These are phyloP conservation scores for Proterorhinus semilunaris DNA, from an alignment of 2,113 vertebrate species.

Conservation along the genomic window DNA sequence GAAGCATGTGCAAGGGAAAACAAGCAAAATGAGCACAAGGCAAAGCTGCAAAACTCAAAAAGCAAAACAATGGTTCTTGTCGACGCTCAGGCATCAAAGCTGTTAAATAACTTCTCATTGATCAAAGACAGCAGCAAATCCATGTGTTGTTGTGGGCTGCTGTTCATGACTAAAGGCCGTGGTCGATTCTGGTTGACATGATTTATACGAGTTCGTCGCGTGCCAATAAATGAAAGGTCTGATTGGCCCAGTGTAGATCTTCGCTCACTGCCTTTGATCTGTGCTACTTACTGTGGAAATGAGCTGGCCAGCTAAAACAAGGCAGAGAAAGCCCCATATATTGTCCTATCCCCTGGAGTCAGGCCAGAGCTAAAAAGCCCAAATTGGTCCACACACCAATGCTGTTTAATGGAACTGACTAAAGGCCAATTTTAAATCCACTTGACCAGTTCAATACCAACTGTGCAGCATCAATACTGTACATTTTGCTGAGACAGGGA, in stretches of 20 bases:
- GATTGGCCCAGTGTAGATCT: conserved; percentile 69
- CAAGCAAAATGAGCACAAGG: conserved; percentile 21
- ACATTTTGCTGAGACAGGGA: conserved; percentile 63
- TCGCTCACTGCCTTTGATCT: conserved; percentile 68
- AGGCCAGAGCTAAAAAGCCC: conserved; percentile 64
- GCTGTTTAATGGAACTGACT: conserved; percentile 64
- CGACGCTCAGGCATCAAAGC: conserved; percentile 62
- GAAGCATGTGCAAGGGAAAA: conserved; percentile 53
- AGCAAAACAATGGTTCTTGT: conserved; percentile 53
- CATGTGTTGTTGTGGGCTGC: conserved; percentile 77
- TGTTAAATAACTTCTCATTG: conserved; percentile 76
- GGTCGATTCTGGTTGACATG: conserved; percentile 74
- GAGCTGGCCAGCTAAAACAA: conserved; percentile 53
- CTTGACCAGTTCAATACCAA: conserved; percentile 55
- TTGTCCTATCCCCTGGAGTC: conserved; percentile 56
- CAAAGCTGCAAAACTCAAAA: conserved; percentile 55
- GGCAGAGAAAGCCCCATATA: conserved; percentile 60
- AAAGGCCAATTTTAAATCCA: conserved; percentile 63
- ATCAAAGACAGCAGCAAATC: conserved; percentile 79
- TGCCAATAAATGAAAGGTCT: conserved; percentile 74
- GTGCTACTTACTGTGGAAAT: conserved; percentile 58
- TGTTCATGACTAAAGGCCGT: conserved; percentile 69
- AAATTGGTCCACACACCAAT: conserved; percentile 50
- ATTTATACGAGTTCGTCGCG: conserved; percentile 74
- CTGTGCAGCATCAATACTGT: conserved; percentile 47